Conservation (phyloP, 2,888 invertebrate species). For the Hypsopygia costalis region DNA sequence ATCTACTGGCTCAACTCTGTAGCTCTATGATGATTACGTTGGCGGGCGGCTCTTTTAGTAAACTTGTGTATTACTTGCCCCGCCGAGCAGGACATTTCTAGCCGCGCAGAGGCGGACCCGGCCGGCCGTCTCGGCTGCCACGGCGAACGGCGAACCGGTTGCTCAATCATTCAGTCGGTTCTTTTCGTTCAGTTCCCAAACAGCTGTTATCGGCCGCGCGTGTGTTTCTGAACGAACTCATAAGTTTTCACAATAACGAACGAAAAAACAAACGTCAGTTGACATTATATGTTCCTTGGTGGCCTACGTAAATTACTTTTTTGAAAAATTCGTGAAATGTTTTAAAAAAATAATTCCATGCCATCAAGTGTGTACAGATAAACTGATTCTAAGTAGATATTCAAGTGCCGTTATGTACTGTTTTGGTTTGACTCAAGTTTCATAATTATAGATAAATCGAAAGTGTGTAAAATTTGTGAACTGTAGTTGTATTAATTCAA, state of each 20-base stretch:
- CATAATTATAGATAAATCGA: background rate
- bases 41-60: too few species aligned
- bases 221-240: slow-evolving; percentile 55
- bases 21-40: too few species aligned
- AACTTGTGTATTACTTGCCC: too few species aligned
- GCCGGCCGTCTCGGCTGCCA: slow-evolving; percentile 35
- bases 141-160: slow-evolving; percentile 35
- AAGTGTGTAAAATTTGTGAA: slow-evolving; percentile 6
- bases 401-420: slow-evolving; percentile 11
- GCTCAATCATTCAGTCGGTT: slow-evolving; percentile 40
- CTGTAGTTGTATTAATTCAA: background rate
- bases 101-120: slow-evolving; percentile 13
- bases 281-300: slow-evolving; percentile 27
- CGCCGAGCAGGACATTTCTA: background rate
- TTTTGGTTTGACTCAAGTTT: slow-evolving; percentile 1
- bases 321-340: slow-evolving; percentile 3
- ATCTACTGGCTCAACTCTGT: too few species aligned
- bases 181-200: slow-evolving; percentile 63
- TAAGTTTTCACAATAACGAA: slow-evolving; percentile 37
- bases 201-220: slow-evolving; percentile 49
- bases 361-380: too few species aligned
- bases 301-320: slow-evolving; percentile 18
- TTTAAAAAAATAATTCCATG: too few species aligned
- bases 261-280: slow-evolving; percentile 52
- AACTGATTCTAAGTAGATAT: too few species aligned